Conservation (phyloP, 1,140 invertebrate species). For the Zaprionus africanus region DNA sequence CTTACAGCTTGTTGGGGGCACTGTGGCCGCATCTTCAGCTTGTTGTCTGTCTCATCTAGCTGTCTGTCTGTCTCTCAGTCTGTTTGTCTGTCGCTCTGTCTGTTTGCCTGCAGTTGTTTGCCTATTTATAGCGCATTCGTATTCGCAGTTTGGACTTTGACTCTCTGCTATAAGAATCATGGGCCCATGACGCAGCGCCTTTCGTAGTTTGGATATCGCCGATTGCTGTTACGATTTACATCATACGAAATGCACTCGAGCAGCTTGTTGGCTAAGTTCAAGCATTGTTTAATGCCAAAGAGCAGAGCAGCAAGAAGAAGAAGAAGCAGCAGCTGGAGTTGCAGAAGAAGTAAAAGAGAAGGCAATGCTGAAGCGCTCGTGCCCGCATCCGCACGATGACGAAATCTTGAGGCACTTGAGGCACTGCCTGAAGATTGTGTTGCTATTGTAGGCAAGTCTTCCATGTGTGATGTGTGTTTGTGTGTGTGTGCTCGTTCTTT, state of each 20-base stretch:
- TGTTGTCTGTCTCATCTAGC: slow-evolving; percentile 7
- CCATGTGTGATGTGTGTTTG: slow-evolving; percentile 8
- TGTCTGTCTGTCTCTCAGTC: background rate
- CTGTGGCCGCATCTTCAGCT: slow-evolving; percentile 48
- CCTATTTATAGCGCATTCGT: slow-evolving; percentile 67
- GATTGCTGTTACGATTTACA: slow-evolving; percentile 65
- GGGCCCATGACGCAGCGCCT: slow-evolving; percentile 68
- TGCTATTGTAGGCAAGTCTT: background rate
- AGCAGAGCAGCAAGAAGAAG: slow-evolving; percentile 7
- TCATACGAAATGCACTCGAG: slow-evolving; percentile 47
- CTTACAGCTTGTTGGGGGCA: slow-evolving; percentile 59
- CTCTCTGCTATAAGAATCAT: slow-evolving; percentile 39
- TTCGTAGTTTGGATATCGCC: slow-evolving; percentile 27
- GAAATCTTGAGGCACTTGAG: slow-evolving; percentile 68
- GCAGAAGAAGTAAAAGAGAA: slow-evolving; percentile 40
- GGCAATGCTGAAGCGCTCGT: slow-evolving; percentile 24
- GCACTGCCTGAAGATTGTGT: background rate
- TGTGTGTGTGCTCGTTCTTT: slow-evolving; percentile 40
- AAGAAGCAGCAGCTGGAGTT: slow-evolving; percentile 6
- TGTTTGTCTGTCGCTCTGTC: background rate
- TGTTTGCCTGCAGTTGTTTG: slow-evolving; percentile 56
- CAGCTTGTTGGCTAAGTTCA: slow-evolving; percentile 60
- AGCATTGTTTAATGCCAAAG: slow-evolving; percentile 59
- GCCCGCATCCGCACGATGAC: slow-evolving; percentile 46
- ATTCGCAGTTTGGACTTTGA: slow-evolving; percentile 69